phyloP scores from a whole-genome alignment of 2,797 vertebrate genomes.

The Crypturellus tataupa region DNA sequence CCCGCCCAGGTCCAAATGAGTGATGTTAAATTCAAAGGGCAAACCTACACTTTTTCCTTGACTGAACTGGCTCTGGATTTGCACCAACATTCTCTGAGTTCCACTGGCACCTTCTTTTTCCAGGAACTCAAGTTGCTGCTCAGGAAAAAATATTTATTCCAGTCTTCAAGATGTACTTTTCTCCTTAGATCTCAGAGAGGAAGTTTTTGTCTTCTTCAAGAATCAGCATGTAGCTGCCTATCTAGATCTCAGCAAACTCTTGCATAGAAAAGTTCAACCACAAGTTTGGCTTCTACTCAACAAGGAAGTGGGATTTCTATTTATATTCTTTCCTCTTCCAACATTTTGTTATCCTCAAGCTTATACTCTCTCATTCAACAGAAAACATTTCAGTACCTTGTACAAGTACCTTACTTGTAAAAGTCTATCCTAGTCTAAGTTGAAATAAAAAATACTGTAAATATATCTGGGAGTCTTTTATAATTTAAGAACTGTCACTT shows the following conservation, averaged over 20 bases:
- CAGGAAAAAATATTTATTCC: not conserved
- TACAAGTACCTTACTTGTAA: not conserved
- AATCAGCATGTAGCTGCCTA: slow-evolving; percentile 12
- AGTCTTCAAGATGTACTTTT: not conserved
- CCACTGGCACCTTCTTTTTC: slow-evolving; percentile 4
- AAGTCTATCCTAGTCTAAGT: not conserved
- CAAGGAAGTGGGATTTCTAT: slow-evolving; percentile 68
- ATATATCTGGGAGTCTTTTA: not conserved
- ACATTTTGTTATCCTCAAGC: slow-evolving; percentile 54
- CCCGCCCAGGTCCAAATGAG: not conserved
- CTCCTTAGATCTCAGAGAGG: not conserved
- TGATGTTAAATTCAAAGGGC: not conserved
- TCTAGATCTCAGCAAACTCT: not conserved
- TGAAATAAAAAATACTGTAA: slow-evolving; percentile 26
- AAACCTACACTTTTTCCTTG: not conserved
- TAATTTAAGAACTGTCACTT: not conserved
- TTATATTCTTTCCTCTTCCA: slow-evolving; percentile 71
- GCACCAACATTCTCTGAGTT: not conserved
- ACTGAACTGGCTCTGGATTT: not conserved
- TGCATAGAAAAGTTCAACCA: slow-evolving; percentile 28
- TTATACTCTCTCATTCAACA: slow-evolving; percentile 34
- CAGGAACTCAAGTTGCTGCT: not conserved
- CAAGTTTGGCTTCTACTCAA: slow-evolving; percentile 60
- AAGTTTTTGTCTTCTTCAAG: not conserved
- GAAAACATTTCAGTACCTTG: not conserved